Percentiles rank a stretch among this genome's conserved stretches.
phyloP scores from a whole-genome alignment of 1,140 invertebrate genomes.

The Panagrolaimus sp. region DNA sequence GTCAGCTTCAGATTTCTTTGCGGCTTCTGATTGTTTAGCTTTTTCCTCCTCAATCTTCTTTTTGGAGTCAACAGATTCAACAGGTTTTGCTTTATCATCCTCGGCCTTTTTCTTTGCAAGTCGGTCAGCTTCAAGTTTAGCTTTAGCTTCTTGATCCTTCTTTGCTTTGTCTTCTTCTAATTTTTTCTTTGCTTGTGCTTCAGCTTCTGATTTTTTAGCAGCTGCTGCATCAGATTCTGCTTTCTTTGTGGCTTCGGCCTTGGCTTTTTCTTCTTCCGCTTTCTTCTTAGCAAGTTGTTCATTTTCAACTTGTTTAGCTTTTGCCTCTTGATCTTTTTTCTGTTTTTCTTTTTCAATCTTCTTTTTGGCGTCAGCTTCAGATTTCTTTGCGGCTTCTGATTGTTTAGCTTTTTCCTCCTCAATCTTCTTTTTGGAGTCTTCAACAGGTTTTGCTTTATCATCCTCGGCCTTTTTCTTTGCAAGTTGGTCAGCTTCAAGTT shows the following conservation, averaged over 20 bases:
- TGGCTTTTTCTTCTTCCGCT: background rate
- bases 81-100: too few relatives aligned
- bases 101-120: too few relatives aligned
- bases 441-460: background rate
- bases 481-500: background rate
- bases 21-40: background rate
- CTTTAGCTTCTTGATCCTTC: background rate
- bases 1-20: background rate
- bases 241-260: background rate
- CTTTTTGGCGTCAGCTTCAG: background rate
- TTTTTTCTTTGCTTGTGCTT: background rate
- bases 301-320: background rate
- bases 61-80: background rate
- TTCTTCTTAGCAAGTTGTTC: background rate
- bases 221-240: background rate
- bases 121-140: background rate
- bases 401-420: too few relatives aligned
- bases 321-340: background rate
- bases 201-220: too few relatives aligned
- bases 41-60: background rate
- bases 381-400: background rate
- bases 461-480: too few relatives aligned
- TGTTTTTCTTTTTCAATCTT: background rate
- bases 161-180: background rate
- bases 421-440: background rate